phyloP scores from a whole-genome alignment of 2,797 vertebrate species.

The Oryzias dopingdopingensis region DNA sequence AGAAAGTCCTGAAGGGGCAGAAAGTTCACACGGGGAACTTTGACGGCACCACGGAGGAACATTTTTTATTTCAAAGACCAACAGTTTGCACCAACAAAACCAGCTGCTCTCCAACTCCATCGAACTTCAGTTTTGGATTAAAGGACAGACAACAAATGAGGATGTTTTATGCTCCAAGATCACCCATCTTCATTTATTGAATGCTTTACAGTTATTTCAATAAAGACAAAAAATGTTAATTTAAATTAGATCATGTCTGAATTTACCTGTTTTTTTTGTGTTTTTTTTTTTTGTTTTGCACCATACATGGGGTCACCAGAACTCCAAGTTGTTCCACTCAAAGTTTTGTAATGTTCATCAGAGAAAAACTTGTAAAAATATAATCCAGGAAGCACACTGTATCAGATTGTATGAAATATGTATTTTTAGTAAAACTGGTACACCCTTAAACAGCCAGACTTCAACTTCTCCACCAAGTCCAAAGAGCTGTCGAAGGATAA shows the following conservation, averaged over 20 bases:
- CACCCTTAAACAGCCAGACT: too few species aligned
- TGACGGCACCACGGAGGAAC: slow-evolving; percentile 46
- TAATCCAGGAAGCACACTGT: too few species aligned
- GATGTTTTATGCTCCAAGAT: slow-evolving; percentile 32
- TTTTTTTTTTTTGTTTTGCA: not conserved
- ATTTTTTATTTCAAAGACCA: slow-evolving; percentile 26
- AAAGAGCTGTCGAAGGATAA: too few species aligned
- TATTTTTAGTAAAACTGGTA: too few species aligned
- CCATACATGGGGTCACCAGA: too few species aligned
- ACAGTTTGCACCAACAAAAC: slow-evolving; percentile 35
- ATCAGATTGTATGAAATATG: too few species aligned
- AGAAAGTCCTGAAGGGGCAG: slow-evolving; percentile 1
- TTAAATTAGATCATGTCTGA: not conserved
- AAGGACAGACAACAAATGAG: slow-evolving; percentile 10
- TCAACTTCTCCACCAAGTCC: too few species aligned
- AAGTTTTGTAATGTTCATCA: too few species aligned
- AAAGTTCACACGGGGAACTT: slow-evolving; percentile 63
- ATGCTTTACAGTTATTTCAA: slow-evolving; percentile 59
- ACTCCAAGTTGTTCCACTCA: too few species aligned
- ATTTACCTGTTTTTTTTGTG: slow-evolving; percentile 2
- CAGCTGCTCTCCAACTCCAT: slow-evolving; percentile 25
- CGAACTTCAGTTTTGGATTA: slow-evolving; percentile 30
- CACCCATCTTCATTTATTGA: slow-evolving; percentile 47
- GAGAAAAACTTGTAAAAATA: too few species aligned
- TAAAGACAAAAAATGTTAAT: slow-evolving; percentile 49